Percentiles rank a stretch among this genome's conserved stretches.
Conservation (phyloP, 2,888 invertebrate species). For the Syritta pipiens region DNA sequence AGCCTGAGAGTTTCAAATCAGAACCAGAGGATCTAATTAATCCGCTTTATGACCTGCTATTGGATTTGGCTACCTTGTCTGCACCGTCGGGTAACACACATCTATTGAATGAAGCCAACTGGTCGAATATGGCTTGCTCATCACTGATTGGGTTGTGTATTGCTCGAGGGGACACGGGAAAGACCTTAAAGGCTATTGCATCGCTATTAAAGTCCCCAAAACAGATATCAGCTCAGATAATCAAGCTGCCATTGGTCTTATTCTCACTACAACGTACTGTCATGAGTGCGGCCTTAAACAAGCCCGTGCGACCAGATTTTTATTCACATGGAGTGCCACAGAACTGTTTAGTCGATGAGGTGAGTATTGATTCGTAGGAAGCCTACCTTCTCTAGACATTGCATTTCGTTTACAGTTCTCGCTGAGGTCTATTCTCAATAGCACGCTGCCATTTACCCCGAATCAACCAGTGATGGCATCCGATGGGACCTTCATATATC, state of each 20-base stretch:
- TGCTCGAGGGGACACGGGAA: slow-evolving; percentile 95
- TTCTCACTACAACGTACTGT: slow-evolving; percentile 93
- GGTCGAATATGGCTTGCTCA: slow-evolving; percentile 94
- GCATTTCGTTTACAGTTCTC: slow-evolving; percentile 72
- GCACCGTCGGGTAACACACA: slow-evolving; percentile 78
- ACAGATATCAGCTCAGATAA: slow-evolving; percentile 87
- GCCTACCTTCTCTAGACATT: slow-evolving; percentile 76
- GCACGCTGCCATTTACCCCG: slow-evolving; percentile 80
- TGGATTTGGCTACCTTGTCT: slow-evolving; percentile 89
- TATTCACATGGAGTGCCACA: slow-evolving; percentile 92
- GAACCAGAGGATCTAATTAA: slow-evolving; percentile 83
- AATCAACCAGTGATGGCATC: slow-evolving; percentile 85
- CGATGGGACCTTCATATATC: slow-evolving; percentile 94
- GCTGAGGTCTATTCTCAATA: slow-evolving; percentile 77
- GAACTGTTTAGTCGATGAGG: slow-evolving; percentile 85
- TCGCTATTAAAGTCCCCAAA: slow-evolving; percentile 92
- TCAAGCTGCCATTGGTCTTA: slow-evolving; percentile 91
- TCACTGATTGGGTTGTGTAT: slow-evolving; percentile 95
- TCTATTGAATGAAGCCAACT: slow-evolving; percentile 81
- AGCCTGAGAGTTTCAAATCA: slow-evolving; percentile 78
- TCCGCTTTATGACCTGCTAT: slow-evolving; percentile 90
- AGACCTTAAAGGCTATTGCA: slow-evolving; percentile 91
- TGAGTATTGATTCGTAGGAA: no score
- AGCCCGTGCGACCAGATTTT: slow-evolving; percentile 92
- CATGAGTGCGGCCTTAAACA: slow-evolving; percentile 91